Base-by-base conservation (phyloP, 2,888 invertebrate genomes). In the Drosophila robusta region DNA sequence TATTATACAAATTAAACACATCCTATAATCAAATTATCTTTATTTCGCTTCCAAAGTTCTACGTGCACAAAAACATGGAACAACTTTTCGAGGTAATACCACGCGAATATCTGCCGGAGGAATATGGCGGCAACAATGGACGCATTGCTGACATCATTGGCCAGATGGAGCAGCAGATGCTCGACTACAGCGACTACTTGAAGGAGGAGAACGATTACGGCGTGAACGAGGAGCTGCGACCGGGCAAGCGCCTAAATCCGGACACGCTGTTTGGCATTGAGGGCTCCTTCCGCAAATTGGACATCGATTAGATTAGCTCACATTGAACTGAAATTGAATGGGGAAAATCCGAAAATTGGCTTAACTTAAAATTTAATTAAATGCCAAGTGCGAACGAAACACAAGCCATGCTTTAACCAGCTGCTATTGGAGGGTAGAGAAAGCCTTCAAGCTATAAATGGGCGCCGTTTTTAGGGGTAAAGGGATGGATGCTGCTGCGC, bases 111-210 rank as follows among this genome's bases (percentile, higher is more conserved):
- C 89, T 95, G 46, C 95, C 95, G 0, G 92, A 91, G 16, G 95
- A 95, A 80, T 95, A 95, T 76, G 95, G 95, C 14, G 95, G 95
- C 6, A 92, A 92, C 14, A 89, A 87, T 62, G 94, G 93, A 29
- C 94, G 94, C 1, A 92, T 94, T 9, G 38, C 75, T 8, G 90
- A 89, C 4, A 73, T 80, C 5, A 54, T 79, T 32, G 68, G 58
- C 12, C 44, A 81, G 12, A 81, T 85, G 70, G 89, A 84, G 29
- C 60, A 70, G 62, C 49, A 58, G 14, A 14, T 90, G 44, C 16
- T 78, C 6, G 58, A 49, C 29, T 82, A 80, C 41, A 78, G 66
- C 24, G 69, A 78, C 2, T 89, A 78, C 47, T 80, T 90, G n/a
- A 69, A 75, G 11, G 84, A 90, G 18, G 91, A 91, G 12, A 70